Evolutionary conservation across 2,113 vertebrate species (phyloP), one percentile per base, ranked within the genome.

Genomic region (Podilymbus podiceps): DNA sequence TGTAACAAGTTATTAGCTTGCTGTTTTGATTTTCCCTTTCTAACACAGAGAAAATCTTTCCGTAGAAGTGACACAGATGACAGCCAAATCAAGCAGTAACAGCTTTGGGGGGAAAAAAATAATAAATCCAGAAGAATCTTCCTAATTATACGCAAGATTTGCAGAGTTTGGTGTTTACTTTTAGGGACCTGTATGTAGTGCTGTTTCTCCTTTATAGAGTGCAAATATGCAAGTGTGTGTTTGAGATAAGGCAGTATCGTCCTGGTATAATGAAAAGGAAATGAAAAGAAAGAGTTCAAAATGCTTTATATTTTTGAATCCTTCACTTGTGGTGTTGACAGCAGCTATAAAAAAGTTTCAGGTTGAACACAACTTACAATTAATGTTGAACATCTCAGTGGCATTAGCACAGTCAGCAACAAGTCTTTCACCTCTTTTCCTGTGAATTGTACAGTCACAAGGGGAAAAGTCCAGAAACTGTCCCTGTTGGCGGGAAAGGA

Each of bases 121-220:
- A 80, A 89, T 71, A 95, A 94, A 95, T 86, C 75, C 85, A 69
- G 74, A 88, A 90, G 71, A 95, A 91, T 85, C 72, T 95, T 55
- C 55, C 90, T 97, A 96, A 96, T 96, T 96, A 93, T 88, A 88
- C 11, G 7, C 82, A 85, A 96, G 79, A 91, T 94, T 88, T 96
- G 74, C 58, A 33, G 89, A 93, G 77, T 95, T 95, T 42, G 71
- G 73, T 93, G 94, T 96, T 97, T 97, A 95, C 95, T 97, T 97
- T 95, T 74, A 83, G 75, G 78, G 67, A 85, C 85, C 93, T 96
- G 85, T 47, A 74, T 66, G 93, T 94, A 94, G 93, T 96, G 93
- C 96, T 96, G 85, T 97, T 97, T 96, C 91, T 93, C 93, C 67
- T 77, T 94, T 95, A 88, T 49, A 73, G 53, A 95, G 95, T 91